These are phyloP conservation scores for Hassar affinis DNA, from an alignment of 2,113 vertebrate genomes.

Conservation along the genomic window DNA sequence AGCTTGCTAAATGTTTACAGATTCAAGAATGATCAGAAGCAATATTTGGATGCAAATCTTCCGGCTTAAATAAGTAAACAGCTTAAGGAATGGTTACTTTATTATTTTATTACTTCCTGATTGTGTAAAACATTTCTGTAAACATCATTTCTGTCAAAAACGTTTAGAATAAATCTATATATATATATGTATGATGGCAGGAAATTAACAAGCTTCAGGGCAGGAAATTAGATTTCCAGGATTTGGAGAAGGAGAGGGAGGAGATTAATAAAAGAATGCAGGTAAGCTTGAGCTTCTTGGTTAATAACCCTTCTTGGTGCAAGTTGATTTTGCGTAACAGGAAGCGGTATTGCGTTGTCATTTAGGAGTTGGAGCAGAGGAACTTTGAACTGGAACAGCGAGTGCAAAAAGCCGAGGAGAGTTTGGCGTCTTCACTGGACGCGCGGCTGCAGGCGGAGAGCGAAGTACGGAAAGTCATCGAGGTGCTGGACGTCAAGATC, in stretches of 20 bases:
- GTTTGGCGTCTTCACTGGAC: constrained; percentile 71
- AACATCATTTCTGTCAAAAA: neutral
- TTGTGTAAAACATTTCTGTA: neutral
- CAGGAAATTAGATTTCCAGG: constrained; percentile 75
- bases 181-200: constrained; percentile 62
- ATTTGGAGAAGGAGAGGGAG: constrained; percentile 78
- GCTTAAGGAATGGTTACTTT: neutral
- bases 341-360: neutral
- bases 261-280: constrained; percentile 83
- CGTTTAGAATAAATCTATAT: no score
- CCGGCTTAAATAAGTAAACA: neutral
- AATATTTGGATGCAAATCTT: neutral
- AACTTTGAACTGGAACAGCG: constrained; percentile 81
- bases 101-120: neutral
- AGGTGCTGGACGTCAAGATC: constrained; percentile 87
- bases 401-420: constrained; percentile 75
- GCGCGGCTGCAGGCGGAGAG: constrained; percentile 74
- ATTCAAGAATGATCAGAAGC: neutral
- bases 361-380: constrained; percentile 82
- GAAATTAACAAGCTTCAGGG: constrained; percentile 86
- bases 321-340: no score
- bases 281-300: constrained; percentile 64
- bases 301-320: neutral
- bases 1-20: neutral
- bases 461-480: constrained; percentile 77